Evolutionary conservation across 2,888 invertebrate genomes (phyloP).

Genomic region (Drosophila prolongata): DNA sequence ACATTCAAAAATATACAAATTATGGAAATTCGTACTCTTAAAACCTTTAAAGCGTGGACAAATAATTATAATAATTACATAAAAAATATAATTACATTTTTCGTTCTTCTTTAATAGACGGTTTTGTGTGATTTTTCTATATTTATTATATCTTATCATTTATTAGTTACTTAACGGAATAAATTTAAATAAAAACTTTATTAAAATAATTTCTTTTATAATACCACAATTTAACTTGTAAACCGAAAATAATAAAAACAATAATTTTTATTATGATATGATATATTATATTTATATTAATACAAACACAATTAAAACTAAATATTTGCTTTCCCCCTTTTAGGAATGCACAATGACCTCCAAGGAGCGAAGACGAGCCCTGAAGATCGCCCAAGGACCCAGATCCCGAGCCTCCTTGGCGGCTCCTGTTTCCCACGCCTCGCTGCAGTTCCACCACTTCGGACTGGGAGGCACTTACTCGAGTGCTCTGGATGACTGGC

Average conservation of each 20-base stretch:
- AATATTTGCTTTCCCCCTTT: slow-evolving; percentile 5
- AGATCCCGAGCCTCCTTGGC: slow-evolving; percentile 84
- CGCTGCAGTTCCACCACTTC: slow-evolving; percentile 83
- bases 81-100: no score
- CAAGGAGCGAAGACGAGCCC: slow-evolving; percentile 87
- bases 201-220: not conserved
- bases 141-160: no score
- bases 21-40: no score
- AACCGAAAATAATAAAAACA: not conserved
- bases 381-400: slow-evolving; percentile 85
- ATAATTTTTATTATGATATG: no score
- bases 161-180: no score
- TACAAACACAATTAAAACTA: not conserved
- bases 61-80: no score
- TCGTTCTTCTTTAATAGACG: no score
- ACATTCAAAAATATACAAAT: no score
- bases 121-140: no score
- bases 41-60: no score
- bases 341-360: slow-evolving; percentile 88
- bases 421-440: slow-evolving; percentile 83
- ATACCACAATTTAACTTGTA: not conserved
- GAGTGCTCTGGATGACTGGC: slow-evolving; percentile 86
- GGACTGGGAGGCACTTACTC: slow-evolving; percentile 85
- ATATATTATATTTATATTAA: no score
- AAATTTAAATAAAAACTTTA: no score